Base-by-base conservation (phyloP, 2,797 vertebrate species). In the Phylloscopus collybita region DNA sequence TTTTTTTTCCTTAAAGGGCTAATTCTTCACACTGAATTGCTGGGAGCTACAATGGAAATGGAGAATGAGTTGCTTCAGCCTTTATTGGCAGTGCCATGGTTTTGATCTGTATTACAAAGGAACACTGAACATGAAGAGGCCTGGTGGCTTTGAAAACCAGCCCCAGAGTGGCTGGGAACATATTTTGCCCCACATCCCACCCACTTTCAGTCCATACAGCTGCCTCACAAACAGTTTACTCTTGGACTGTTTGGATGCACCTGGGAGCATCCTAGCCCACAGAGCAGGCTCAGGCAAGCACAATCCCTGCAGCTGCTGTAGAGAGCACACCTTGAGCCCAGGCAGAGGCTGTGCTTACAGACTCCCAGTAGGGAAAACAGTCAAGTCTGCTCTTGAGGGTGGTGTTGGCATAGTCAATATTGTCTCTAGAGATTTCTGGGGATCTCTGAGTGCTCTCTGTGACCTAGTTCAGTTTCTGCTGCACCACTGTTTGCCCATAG, bases 391-490 rank as follows among this genome's bases (percentile, higher is more conserved):
- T 89, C 71, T 61, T 89, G 90, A 95, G 60, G 45, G 29, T 84
- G 76, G 60, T 73, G 83, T 73, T 95, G 93, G 86, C 80, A 66
- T 17, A 66, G 80, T 61, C 84, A 56, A 8, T 79, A 74, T 66
- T 85, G 64, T 90, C 90, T 88, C 83, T 91, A 87, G 88, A 95
- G 74, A 95, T 94, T 94, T 86, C 83, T 96, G 90, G 54, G 86
- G n/a, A 92, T 88, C 74, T 91, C 80, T 74, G 74, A 92, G 53
- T 18, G 65, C 83, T 93, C 78, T 74, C 65, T 7, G 1, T 94
- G 91, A 96, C 93, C 89, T 76, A 88, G 76, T 89, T 94, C 10
- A 13, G 57, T 83, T 84, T 87, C 88, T 78, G 71, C 76, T 94
- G 49, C 88, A 70, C 90, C 1, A 65, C 74, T 88, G 65, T 91